phyloP scores from a whole-genome alignment of 2,797 vertebrate genomes.

The Ispidina picta region DNA sequence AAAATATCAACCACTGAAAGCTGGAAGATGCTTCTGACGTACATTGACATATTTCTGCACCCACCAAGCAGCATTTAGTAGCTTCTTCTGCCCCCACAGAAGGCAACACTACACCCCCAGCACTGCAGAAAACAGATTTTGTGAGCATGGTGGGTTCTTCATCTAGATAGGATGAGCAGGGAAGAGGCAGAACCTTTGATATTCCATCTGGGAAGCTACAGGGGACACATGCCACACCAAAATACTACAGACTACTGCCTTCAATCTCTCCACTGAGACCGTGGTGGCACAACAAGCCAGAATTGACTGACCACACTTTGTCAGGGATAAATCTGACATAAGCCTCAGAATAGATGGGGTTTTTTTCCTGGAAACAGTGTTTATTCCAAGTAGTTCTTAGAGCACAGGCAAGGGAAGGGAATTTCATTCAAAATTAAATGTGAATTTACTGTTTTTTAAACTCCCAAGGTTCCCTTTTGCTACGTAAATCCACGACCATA shows the following conservation, averaged over 20 bases:
- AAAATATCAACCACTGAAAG: not conserved
- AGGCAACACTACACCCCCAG: too few species aligned
- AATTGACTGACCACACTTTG: not conserved
- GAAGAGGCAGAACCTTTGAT: not conserved
- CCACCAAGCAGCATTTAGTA: not conserved
- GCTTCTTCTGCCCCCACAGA: not conserved
- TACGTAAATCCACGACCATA: not conserved
- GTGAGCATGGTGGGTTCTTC: rapidly evolving
- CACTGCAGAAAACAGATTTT: not conserved
- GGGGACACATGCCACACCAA: not conserved
- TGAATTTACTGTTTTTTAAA: not conserved
- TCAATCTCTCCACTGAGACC: not conserved
- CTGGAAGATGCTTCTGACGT: not conserved
- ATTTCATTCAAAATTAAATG: not conserved
- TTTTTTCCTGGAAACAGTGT: not conserved
- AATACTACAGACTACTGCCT: not conserved
- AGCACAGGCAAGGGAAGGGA: not conserved
- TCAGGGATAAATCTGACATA: not conserved
- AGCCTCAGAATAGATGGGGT: not conserved
- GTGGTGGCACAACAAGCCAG: not conserved
- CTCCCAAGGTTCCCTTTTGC: not conserved
- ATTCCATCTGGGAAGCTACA: not conserved
- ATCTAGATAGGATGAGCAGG: not conserved
- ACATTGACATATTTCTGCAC: not conserved
- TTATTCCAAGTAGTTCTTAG: not conserved